A percentile compares a stretch with the other conserved stretches of the same genome.
Conservation (phyloP, 1,140 invertebrate genomes). For the Drosophila punjabiensis region DNA sequence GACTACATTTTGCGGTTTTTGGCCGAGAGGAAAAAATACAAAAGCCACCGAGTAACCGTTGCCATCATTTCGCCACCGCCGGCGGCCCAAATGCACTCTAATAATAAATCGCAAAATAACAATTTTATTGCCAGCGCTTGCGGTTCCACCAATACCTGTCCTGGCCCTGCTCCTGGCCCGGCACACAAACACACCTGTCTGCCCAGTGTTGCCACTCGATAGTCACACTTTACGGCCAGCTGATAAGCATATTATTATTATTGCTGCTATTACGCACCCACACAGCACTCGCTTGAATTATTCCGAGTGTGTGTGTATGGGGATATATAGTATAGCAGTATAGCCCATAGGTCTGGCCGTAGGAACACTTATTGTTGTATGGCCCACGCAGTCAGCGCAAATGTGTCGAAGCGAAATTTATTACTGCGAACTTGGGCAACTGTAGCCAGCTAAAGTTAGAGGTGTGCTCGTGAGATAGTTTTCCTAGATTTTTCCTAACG, state of each 20-base stretch:
- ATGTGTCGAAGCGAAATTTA: constrained; percentile 59
- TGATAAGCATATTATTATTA: constrained; percentile 84
- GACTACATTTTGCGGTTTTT: constrained; percentile 74
- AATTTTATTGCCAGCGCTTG: constrained; percentile 76
- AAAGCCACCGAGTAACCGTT: constrained; percentile 25
- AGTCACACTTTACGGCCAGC: constrained; percentile 69
- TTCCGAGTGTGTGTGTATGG: constrained; percentile 27
- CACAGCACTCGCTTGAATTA: constrained; percentile 40
- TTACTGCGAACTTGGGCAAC: constrained; percentile 37
- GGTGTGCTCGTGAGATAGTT: constrained; percentile 17
- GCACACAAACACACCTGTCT: constrained; percentile 16
- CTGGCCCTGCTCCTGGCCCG: constrained; percentile 3
- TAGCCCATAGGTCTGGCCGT: background rate
- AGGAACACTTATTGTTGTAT: constrained; percentile 33
- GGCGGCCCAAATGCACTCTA: constrained; percentile 80
- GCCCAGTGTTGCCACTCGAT: constrained; percentile 48
- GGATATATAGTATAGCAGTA: constrained; percentile 1
- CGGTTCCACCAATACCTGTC: constrained; percentile 42
- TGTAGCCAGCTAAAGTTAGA: constrained; percentile 18
- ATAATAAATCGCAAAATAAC: constrained; percentile 83
- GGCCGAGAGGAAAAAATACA: constrained; percentile 34
- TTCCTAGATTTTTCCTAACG: no score
- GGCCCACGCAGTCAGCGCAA: constrained; percentile 45
- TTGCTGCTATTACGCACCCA: constrained; percentile 67
- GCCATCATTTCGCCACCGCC: constrained; percentile 36